A percentile compares a stretch with the other conserved stretches of the same genome.
phyloP scores from a whole-genome alignment of 1,140 invertebrate genomes.

The Metopolophium dirhodum region DNA sequence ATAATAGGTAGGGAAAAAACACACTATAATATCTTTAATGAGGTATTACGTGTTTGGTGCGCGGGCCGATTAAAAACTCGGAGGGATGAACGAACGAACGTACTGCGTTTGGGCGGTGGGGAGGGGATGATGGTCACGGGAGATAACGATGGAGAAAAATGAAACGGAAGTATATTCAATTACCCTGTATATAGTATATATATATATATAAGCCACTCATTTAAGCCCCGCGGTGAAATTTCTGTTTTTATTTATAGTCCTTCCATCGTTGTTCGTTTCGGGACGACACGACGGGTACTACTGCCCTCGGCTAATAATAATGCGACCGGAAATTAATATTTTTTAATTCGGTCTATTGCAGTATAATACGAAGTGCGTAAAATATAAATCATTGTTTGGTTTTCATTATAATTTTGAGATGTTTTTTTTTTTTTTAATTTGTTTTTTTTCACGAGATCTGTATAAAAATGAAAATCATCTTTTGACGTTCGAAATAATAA shows the following conservation, averaged over 20 bases:
- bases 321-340: slow-evolving; percentile 26
- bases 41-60: slow-evolving; percentile 32
- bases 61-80: slow-evolving; percentile 9
- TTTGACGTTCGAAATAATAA: not conserved
- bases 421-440: not conserved
- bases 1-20: not conserved
- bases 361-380: not conserved
- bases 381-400: not conserved
- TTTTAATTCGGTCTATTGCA: slow-evolving; percentile 29
- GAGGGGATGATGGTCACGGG: not conserved
- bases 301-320: slow-evolving; percentile 8
- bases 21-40: slow-evolving; percentile 30
- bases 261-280: not conserved
- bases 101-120: not conserved
- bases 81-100: not conserved
- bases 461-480: not conserved
- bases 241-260: slow-evolving; percentile 15
- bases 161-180: slow-evolving; percentile 31
- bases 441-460: not conserved
- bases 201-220: not conserved
- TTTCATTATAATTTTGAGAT: slow-evolving; percentile 3
- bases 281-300: not conserved
- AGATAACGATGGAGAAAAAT: slow-evolving; percentile 35
- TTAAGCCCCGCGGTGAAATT: not conserved
- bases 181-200: not conserved